Evolutionary conservation across 1,140 invertebrate genomes (phyloP).

Genomic region (Nilaparvata lugens): DNA sequence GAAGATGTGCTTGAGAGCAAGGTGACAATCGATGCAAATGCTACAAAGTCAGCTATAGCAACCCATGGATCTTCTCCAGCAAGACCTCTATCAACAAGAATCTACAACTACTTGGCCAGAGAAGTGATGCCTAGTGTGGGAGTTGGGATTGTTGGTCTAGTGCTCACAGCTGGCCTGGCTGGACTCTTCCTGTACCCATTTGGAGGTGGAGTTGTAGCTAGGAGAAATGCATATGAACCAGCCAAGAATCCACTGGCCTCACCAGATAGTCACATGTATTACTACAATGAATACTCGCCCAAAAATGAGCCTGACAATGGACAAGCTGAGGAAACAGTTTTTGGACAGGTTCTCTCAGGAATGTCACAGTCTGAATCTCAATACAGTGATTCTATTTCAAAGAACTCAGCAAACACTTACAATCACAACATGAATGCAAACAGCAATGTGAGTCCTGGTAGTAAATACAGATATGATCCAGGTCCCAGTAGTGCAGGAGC

Average conservation of each 20-base stretch:
- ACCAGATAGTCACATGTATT: constrained; percentile 21
- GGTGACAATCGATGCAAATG: constrained; percentile 38
- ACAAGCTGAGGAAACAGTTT: constrained; percentile 60
- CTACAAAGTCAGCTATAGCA: constrained; percentile 38
- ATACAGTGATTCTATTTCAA: constrained; percentile 19
- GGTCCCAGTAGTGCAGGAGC: neutral
- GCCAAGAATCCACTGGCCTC: constrained; percentile 14
- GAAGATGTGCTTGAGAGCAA: constrained; percentile 34
- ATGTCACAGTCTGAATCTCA: constrained; percentile 23
- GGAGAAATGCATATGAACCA: constrained; percentile 38
- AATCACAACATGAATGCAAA: constrained; percentile 35
- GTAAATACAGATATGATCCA: neutral
- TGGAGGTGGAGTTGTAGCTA: constrained; percentile 43
- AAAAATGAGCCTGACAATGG: constrained; percentile 32
- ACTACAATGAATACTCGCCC: constrained; percentile 24
- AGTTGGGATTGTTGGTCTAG: constrained; percentile 59
- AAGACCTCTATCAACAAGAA: constrained; percentile 51
- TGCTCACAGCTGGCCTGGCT: constrained; percentile 58
- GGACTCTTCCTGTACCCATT: constrained; percentile 65
- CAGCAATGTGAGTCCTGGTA: neutral
- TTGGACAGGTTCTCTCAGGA: constrained; percentile 59
- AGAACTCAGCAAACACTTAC: constrained; percentile 3
- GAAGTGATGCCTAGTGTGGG: constrained; percentile 72
- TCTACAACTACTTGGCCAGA: constrained; percentile 65
- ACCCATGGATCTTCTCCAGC: constrained; percentile 30